Conservation (phyloP, 1,140 invertebrate genomes). For the Homarus americanus region DNA sequence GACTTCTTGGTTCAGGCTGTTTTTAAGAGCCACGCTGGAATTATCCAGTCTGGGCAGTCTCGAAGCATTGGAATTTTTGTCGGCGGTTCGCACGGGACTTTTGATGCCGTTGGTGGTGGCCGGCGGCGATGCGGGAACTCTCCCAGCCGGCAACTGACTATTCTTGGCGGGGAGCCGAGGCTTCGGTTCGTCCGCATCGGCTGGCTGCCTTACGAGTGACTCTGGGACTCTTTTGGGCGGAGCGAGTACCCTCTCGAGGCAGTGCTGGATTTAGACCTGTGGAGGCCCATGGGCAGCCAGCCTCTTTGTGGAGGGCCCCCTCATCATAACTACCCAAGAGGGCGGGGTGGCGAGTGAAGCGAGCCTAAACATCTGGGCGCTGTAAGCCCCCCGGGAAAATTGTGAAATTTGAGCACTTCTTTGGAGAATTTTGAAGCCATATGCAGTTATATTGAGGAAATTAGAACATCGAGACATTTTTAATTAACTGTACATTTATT, state of each 20-base stretch:
- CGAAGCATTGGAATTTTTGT: conserved; percentile 70
- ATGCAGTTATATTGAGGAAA: no score
- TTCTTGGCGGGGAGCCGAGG: conserved; percentile 64
- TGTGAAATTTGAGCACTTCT: no score
- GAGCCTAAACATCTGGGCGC: no score
- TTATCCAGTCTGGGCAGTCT: conserved; percentile 54
- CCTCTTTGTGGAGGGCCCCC: no score
- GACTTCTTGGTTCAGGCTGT: conserved; percentile 67
- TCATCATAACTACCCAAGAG: no score
- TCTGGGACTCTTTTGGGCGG: conserved; percentile 61
- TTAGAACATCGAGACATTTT: no score
- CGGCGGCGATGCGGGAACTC: conserved; percentile 34
- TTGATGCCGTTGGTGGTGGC: conserved; percentile 57
- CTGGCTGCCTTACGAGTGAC: conserved; percentile 36
- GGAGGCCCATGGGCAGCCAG: no score
- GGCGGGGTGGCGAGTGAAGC: no score
- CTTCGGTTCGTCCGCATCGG: conserved; percentile 38
- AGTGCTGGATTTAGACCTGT: no score
- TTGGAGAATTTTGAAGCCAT: no score
- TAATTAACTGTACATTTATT: no score
- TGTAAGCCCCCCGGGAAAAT: no score
- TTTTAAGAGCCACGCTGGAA: conserved; percentile 62
- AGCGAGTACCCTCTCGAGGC: conserved; percentile 13
- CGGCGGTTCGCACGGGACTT: conserved; percentile 48
- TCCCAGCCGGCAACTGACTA: conserved; percentile 55